Percentiles rank a stretch among this genome's conserved stretches.
Conservation (phyloP, 1,140 invertebrate genomes). For the Drosophila ercepeae region DNA sequence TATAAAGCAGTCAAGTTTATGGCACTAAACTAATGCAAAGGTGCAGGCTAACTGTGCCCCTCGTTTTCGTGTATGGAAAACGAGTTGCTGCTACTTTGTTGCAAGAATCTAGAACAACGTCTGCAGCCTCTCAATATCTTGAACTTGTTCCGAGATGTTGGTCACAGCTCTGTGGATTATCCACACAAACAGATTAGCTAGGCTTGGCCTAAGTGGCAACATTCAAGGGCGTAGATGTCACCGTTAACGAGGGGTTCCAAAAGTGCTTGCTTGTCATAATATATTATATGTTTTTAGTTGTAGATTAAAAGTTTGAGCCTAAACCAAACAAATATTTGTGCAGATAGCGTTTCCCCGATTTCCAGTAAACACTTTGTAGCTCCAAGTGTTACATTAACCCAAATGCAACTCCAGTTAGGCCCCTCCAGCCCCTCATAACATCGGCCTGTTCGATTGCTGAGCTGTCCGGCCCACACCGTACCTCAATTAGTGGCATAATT, state of each 20-base stretch:
- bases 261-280: no score
- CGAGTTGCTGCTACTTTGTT: constrained; percentile 70
- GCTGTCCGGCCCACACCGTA: constrained; percentile 48
- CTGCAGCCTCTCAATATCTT: constrained; percentile 39
- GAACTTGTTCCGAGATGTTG: constrained; percentile 48
- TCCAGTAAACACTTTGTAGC: constrained; percentile 15
- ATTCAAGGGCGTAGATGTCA: constrained; percentile 3
- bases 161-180: constrained; percentile 26
- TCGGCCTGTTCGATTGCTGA: constrained; percentile 11
- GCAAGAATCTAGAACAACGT: constrained; percentile 65
- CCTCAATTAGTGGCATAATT: constrained; percentile 77
- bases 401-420: constrained; percentile 50
- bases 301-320: neutral
- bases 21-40: constrained; percentile 67
- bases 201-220: constrained; percentile 18
- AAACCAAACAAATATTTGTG: no score
- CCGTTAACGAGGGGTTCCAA: neutral
- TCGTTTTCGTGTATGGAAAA: constrained; percentile 35
- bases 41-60: constrained; percentile 49
- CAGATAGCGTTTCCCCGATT: constrained; percentile 10
- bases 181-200: constrained; percentile 25
- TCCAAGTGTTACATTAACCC: constrained; percentile 64
- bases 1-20: constrained; percentile 71
- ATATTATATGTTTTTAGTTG: no score
- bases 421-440: neutral